Evolutionary conservation across 2,113 vertebrate species (phyloP).

Genomic region (Gasterosteus aculeatus): DNA sequence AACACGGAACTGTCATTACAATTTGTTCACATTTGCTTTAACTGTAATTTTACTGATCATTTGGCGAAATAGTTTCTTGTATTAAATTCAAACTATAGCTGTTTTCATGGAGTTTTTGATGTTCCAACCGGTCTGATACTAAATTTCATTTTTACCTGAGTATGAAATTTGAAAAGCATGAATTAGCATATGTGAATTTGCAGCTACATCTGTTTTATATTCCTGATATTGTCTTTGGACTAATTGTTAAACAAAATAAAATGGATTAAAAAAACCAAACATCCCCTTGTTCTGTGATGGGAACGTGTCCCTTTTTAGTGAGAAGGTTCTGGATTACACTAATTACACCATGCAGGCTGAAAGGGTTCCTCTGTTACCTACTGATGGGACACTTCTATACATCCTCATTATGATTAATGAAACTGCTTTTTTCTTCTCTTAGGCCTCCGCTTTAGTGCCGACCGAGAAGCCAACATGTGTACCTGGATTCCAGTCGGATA

Average conservation of each 20-base stretch:
- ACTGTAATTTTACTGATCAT: background rate
- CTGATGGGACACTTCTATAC: background rate
- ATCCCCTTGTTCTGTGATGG: too few relatives aligned
- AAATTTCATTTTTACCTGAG: background rate
- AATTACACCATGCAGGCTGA: background rate
- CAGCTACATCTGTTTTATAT: background rate
- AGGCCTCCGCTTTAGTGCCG: conserved; percentile 44
- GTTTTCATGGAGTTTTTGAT: background rate
- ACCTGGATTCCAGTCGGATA: conserved; percentile 68
- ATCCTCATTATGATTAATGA: background rate
- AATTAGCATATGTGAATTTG: background rate
- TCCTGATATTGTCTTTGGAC: background rate
- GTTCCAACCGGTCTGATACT: too few relatives aligned
- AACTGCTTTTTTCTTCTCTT: background rate
- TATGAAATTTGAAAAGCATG: too few relatives aligned
- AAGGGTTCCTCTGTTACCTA: background rate
- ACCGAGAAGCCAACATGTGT: conserved; percentile 60
- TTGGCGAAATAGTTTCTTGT: too few relatives aligned
- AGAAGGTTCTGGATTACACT: too few relatives aligned
- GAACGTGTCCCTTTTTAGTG: too few relatives aligned
- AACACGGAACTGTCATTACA: background rate
- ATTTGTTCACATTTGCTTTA: background rate
- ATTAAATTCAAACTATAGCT: too few relatives aligned
- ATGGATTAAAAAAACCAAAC: background rate
- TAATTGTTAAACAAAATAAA: background rate